Evolutionary conservation across 2,113 vertebrate species (phyloP).

Genomic region (Morone chrysops): DNA sequence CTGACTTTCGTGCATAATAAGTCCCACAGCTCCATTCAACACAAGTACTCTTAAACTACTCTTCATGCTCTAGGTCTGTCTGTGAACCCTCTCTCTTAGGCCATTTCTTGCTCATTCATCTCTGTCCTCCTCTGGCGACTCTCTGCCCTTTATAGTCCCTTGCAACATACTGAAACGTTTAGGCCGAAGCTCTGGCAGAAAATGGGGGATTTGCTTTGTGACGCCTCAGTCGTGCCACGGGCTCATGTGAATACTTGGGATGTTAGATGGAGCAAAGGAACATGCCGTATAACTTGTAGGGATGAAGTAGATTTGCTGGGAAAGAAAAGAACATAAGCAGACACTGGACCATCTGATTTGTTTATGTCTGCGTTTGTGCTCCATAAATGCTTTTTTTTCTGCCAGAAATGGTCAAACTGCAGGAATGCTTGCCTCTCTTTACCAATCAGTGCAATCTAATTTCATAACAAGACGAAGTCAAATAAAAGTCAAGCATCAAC

Average conservation of each 20-base stretch:
- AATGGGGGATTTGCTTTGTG: slow-evolving; percentile 50
- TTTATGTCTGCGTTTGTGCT: neutral
- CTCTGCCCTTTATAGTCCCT: slow-evolving; percentile 21
- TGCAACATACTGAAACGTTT: slow-evolving; percentile 71
- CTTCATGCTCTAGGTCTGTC: slow-evolving; percentile 2
- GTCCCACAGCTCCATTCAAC: neutral
- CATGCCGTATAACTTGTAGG: neutral
- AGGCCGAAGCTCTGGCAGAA: slow-evolving; percentile 45
- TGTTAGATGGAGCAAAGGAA: slow-evolving; percentile 20
- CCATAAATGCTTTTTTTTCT: too few relatives aligned
- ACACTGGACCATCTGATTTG: neutral
- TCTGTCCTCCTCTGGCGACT: slow-evolving; percentile 54
- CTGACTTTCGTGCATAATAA: slow-evolving; percentile 1
- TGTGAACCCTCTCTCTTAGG: slow-evolving; percentile 23
- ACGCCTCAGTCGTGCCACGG: slow-evolving; percentile 38
- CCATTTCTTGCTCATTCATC: slow-evolving; percentile 56
- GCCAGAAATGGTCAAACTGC: neutral
- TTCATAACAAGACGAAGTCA: neutral
- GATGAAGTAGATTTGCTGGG: slow-evolving; percentile 10
- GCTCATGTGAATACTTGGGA: slow-evolving; percentile 28
- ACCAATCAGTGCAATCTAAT: neutral
- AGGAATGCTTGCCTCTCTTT: neutral
- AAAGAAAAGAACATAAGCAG: neutral
- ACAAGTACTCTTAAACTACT: slow-evolving; percentile 1
- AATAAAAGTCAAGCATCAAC: neutral